Evolutionary conservation across 92 coral and sea anemone genomes (phyloP), one percentile per base, ranked within the genome.

Genomic region (Palythoa caribaeorum): DNA sequence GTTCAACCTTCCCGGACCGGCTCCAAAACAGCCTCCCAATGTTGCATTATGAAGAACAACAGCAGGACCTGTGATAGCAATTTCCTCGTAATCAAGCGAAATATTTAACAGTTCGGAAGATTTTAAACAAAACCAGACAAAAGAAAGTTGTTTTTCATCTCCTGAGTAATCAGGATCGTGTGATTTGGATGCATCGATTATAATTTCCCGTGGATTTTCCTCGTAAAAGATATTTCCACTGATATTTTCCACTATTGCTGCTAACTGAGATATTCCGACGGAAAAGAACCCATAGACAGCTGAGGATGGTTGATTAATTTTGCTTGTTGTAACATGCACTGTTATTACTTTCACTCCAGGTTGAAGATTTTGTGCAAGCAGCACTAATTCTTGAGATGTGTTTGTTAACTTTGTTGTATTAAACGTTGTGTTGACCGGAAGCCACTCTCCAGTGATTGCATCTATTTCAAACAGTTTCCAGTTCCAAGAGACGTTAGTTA

Each of bases 21-120:
- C 57, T 47, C 89, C 89, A 85, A 85, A 85, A 50, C 89, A 85
- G 1, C 89, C 89, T 15, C 89, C 83, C n/a, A 5, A 39, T 7
- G 6, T 38, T 14, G 35, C 17, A n/a, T 62, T 39, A 6, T 28
- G 12, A 59, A 10, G 9, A 40, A 48, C 60, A 8, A 38, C 11
- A 36, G 51, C 11, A 36, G 51, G 50, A 37, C 68, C 68, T 16
- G 47, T 60, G 6, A 78, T 78, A 2, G 83, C 48, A 6, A 37
- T 14, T 7, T 78, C n/a, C 17, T 53, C 14, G 63, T 50, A 76
- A 37, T 76, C 63, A 3, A 52, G 44, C 16, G 83, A 55, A 20
- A 54, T 57, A 28, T 54, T 57, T 19, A 78, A 6, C 14, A 16
- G n/a, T 60, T 78, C 83, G 57, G 83, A 78, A 53, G 35, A 78